Conservation (phyloP, 2,113 vertebrate genomes). For the Hippocampus comes region DNA sequence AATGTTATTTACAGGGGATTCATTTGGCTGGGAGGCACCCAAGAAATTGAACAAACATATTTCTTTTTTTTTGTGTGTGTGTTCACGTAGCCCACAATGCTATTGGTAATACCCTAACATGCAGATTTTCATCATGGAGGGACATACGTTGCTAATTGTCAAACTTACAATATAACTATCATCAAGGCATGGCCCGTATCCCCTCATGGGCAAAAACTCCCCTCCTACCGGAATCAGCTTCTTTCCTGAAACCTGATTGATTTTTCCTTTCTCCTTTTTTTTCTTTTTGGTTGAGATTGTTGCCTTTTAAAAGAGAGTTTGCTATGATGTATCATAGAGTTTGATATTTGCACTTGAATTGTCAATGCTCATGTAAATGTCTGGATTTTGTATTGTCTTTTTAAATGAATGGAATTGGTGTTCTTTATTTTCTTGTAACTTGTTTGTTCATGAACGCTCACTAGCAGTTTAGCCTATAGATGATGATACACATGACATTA, state of each 20-base stretch:
- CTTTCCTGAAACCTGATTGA: constrained; percentile 49
- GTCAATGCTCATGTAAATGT: constrained; percentile 97
- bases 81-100: neutral
- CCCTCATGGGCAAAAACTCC: neutral
- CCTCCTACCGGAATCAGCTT: constrained; percentile 31
- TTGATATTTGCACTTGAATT: constrained; percentile 98
- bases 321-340: constrained; percentile 81
- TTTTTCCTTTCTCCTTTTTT: constrained; percentile 15
- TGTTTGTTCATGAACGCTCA: constrained; percentile 69
- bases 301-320: constrained; percentile 71
- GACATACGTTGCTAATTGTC: no score
- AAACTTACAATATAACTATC: neutral
- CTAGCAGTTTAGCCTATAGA: constrained; percentile 64
- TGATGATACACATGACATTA: constrained; percentile 62
- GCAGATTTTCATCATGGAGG: neutral
- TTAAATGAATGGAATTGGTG: constrained; percentile 82
- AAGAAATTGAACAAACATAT: neutral
- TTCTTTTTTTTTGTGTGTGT: neutral
- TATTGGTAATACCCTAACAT: neutral
- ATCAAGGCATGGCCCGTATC: neutral
- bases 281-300: constrained; percentile 39
- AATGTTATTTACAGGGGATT: neutral
- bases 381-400: constrained; percentile 98
- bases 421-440: constrained; percentile 69
- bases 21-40: neutral